A percentile compares a stretch with the other conserved stretches of the same genome.
Evolutionary conservation across 2,797 vertebrate species (phyloP).

Genomic region (Helarctos malayanus): DNA sequence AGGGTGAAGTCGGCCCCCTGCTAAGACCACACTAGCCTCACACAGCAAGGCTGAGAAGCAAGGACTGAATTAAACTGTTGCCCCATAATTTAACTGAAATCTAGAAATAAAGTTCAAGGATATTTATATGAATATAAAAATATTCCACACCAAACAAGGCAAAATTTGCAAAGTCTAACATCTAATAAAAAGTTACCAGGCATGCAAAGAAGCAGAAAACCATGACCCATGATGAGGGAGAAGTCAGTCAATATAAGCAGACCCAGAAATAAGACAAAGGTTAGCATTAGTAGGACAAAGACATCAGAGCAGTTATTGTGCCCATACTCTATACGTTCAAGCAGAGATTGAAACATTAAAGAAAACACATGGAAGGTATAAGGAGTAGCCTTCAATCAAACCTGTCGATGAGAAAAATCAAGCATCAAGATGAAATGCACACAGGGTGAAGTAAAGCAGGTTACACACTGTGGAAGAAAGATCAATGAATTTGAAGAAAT

Average conservation of each 20-base stretch:
- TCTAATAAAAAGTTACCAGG: background rate
- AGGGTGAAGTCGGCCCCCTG: background rate
- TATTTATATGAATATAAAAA: background rate
- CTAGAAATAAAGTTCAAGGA: background rate
- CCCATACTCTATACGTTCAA: background rate
- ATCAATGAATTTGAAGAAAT: background rate
- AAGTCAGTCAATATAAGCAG: background rate
- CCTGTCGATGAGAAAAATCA: background rate
- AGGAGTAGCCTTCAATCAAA: background rate
- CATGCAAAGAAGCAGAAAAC: background rate
- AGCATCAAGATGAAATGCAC: background rate
- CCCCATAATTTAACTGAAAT: background rate
- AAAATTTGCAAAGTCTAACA: background rate
- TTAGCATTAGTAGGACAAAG: background rate
- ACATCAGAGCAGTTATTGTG: background rate
- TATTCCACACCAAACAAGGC: background rate
- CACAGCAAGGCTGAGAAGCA: background rate
- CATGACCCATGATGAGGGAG: background rate
- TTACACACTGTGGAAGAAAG: background rate
- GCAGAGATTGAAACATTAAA: background rate
- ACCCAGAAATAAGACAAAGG: background rate
- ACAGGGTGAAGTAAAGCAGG: background rate
- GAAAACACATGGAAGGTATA: background rate
- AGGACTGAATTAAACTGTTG: accelerated
- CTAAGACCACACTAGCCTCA: too few species aligned